Percentiles rank a stretch among this genome's conserved stretches.
Evolutionary conservation across 2,888 invertebrate genomes (phyloP).

Genomic region (Trachelus stipa): DNA sequence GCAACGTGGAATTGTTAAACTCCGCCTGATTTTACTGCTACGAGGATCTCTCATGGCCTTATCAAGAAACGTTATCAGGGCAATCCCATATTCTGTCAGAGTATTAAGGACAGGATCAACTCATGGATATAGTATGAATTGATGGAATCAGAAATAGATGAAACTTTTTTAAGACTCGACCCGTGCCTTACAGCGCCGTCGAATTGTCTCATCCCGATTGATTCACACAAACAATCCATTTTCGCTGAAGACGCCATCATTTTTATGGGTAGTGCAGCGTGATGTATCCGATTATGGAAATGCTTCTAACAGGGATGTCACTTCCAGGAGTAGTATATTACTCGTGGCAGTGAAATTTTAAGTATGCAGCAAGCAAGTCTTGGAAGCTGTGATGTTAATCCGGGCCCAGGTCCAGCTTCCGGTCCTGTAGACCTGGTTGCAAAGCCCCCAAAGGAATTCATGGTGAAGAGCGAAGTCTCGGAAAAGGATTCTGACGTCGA

Average conservation of each 20-base stretch:
- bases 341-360: slow-evolving; percentile 1
- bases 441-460: slow-evolving; percentile 19
- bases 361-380: slow-evolving; percentile 58
- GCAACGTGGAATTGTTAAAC: neutral
- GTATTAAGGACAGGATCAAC: neutral
- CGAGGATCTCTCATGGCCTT: neutral
- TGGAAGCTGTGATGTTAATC: slow-evolving; percentile 37
- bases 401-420: slow-evolving; percentile 7
- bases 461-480: slow-evolving; percentile 37
- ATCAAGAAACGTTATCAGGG: neutral
- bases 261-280: neutral
- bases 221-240: neutral
- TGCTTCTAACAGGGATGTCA: neutral
- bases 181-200: neutral
- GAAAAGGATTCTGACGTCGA: slow-evolving; percentile 37
- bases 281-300: neutral
- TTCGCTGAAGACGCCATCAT: neutral
- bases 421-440: slow-evolving; percentile 19
- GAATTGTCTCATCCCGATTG: neutral
- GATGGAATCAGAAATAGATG: neutral
- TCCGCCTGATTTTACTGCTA: neutral
- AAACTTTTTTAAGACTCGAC: neutral
- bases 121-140: neutral
- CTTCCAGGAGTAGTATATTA: neutral
- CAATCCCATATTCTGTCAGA: neutral